Conservation (phyloP, 2,888 invertebrate genomes). For the Vesta saturnalis region DNA sequence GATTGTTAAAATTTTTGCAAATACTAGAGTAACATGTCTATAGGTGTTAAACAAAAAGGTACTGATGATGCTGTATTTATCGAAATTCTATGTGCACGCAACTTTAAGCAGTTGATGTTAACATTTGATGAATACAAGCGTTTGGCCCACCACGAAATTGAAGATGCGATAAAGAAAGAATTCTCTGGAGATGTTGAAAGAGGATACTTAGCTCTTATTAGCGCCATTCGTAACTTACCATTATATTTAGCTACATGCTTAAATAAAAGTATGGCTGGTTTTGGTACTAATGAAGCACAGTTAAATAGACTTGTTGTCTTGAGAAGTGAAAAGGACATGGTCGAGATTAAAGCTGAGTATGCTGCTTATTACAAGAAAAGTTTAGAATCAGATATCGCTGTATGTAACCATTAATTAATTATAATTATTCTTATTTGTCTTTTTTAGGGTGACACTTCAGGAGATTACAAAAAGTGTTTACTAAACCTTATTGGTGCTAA, state of each 20-base stretch:
- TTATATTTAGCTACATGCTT: constrained; percentile 88
- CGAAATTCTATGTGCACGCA: constrained; percentile 82
- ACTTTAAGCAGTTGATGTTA: constrained; percentile 70
- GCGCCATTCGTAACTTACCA: constrained; percentile 81
- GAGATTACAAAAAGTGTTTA: too few species aligned
- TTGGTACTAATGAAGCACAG: constrained; percentile 88
- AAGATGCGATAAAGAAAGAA: constrained; percentile 82
- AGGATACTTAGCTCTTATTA: constrained; percentile 82
- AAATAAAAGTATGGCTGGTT: constrained; percentile 88
- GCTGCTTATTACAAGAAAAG: constrained; percentile 77
- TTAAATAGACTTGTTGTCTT: constrained; percentile 88
- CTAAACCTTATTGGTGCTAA: background rate
- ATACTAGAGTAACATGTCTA: background rate
- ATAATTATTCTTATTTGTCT: background rate
- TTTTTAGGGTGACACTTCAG: too few species aligned
- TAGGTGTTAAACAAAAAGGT: constrained; percentile 72
- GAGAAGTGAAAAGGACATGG: constrained; percentile 85
- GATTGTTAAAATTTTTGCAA: constrained; percentile 43
- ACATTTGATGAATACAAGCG: constrained; percentile 73
- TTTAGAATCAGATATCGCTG: constrained; percentile 82
- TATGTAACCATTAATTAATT: constrained; percentile 57
- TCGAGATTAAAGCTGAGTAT: constrained; percentile 84
- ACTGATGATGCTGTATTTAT: constrained; percentile 91
- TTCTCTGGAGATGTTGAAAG: constrained; percentile 86
- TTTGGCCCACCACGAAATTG: constrained; percentile 81